A percentile compares a stretch with the other conserved stretches of the same genome.
These are phyloP conservation scores for Acrobasis repandana DNA, from an alignment of 2,888 invertebrate species.

Conservation along the genomic window DNA sequence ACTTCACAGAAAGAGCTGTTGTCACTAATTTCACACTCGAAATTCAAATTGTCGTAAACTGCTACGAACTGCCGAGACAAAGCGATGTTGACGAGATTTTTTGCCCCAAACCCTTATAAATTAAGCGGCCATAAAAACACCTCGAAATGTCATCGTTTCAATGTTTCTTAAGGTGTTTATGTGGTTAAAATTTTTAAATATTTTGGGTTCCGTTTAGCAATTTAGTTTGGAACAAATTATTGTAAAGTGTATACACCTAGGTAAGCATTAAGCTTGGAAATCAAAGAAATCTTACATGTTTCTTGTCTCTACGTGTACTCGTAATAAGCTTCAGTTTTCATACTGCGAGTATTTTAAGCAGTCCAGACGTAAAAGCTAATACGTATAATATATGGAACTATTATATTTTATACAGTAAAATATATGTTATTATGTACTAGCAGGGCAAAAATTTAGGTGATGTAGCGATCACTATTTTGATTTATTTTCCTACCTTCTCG, in stretches of 20 bases:
- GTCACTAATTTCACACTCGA: conserved; percentile 56
- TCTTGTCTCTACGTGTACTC: too few relatives aligned
- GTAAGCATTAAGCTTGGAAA: too few relatives aligned
- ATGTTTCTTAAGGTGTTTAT: conserved; percentile 55
- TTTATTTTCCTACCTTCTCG: too few relatives aligned
- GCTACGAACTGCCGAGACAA: conserved; percentile 60
- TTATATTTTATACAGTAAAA: too few relatives aligned
- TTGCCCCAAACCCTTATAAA: conserved; percentile 49
- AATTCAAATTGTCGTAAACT: conserved; percentile 44
- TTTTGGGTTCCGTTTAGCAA: conserved; percentile 33
- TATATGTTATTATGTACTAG: too few relatives aligned
- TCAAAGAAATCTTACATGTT: too few relatives aligned
- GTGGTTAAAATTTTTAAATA: conserved; percentile 46
- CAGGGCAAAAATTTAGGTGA: too few relatives aligned
- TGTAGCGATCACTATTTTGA: too few relatives aligned
- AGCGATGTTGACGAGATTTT: conserved; percentile 54
- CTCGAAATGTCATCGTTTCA: conserved; percentile 58
- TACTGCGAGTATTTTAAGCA: too few relatives aligned
- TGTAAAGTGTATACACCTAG: not conserved
- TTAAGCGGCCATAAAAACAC: conserved; percentile 64
- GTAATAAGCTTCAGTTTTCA: too few relatives aligned
- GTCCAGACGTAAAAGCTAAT: too few relatives aligned
- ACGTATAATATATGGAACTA: too few relatives aligned
- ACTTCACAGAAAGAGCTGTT: conserved; percentile 32
- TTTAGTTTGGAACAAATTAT: not conserved